Base-by-base conservation (phyloP, 2,113 vertebrate genomes). In the Phoenicopterus ruber region DNA sequence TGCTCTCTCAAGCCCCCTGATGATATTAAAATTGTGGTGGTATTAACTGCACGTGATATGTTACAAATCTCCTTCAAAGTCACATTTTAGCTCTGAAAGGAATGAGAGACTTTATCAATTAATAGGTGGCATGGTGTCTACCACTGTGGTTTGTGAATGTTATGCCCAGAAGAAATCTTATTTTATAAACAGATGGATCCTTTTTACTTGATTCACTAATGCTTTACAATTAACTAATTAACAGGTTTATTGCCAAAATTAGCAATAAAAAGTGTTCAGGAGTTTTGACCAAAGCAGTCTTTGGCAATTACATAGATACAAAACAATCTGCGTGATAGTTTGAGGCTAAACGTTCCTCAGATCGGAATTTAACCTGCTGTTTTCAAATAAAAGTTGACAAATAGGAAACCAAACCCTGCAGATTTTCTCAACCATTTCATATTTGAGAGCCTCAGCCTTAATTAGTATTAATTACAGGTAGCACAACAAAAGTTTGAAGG, bases 191-290 rank as follows among this genome's bases (percentile, higher is more conserved):
- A 98, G 98, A 98, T 98, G 98, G 98, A 97, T 97, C 97, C 92
- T 97, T 98, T 98, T 98, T 98, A 97, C 98, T 98, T 96, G 94
- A 97, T 97, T 98, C 98, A 98, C 97, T 98, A 98, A 98, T 96
- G 97, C 97, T 98, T 98, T 98, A 97, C 93, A 98, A 98, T 98
- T 98, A 98, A 98, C 98, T 97, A 98, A 98, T 98, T 98, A 98
- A 97, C 97, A 98, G 97, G 96, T 98, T 98, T 98, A 98, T 98
- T 97, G 96, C 97, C 96, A 98, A 98, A 98, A 98, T 98, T 98
- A 98, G 96, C 98, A 97, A 98, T 98, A 98, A 98, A 98, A 98
- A 98, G 94, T 97, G 97, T 98, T 98, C 95, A 97, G 96, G 96
- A 98, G 96, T 96, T 97, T 97, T 91, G 96, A 98, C 98, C 98